Conservation (phyloP, 2,888 invertebrate species). For the Melieria picta region DNA sequence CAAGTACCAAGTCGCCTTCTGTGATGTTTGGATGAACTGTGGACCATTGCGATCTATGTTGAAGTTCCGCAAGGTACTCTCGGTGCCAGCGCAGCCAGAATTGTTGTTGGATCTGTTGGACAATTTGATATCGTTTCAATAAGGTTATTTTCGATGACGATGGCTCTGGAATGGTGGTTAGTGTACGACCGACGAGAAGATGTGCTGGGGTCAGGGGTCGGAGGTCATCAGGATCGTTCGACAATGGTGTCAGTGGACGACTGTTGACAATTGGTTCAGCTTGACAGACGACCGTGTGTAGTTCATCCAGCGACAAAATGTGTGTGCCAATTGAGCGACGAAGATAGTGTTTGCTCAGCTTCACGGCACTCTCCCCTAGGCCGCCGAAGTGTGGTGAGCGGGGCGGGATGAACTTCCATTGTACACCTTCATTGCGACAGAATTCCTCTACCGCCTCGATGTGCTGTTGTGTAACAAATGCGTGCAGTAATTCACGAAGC, state of each 20-base stretch:
- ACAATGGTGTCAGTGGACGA: constrained; percentile 48
- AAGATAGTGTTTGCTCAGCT: constrained; percentile 27
- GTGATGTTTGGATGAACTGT: no score
- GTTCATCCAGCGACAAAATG: constrained; percentile 28
- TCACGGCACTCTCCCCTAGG: constrained; percentile 33
- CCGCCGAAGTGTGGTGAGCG: constrained; percentile 34
- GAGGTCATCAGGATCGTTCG: constrained; percentile 43
- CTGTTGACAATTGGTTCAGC: constrained; percentile 52
- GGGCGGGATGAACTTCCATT: constrained; percentile 30
- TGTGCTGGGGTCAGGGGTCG: constrained; percentile 40
- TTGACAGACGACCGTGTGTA: constrained; percentile 36
- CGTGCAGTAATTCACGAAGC: constrained; percentile 16
- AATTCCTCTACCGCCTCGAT: not conserved
- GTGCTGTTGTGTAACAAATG: constrained; percentile 14
- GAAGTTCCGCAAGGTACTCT: constrained; percentile 31
- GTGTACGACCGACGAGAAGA: constrained; percentile 37
- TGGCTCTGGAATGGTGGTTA: constrained; percentile 29
- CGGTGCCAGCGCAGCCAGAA: constrained; percentile 37
- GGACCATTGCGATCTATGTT: constrained; percentile 24
- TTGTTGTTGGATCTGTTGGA: constrained; percentile 31
- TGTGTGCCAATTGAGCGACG: constrained; percentile 27
- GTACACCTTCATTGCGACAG: constrained; percentile 17
- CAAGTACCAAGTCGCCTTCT: no score
- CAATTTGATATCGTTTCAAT: constrained; percentile 25
- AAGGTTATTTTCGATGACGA: not conserved